Conservation (phyloP, 2,113 vertebrate species). For the Chiloscyllium plagiosum region DNA sequence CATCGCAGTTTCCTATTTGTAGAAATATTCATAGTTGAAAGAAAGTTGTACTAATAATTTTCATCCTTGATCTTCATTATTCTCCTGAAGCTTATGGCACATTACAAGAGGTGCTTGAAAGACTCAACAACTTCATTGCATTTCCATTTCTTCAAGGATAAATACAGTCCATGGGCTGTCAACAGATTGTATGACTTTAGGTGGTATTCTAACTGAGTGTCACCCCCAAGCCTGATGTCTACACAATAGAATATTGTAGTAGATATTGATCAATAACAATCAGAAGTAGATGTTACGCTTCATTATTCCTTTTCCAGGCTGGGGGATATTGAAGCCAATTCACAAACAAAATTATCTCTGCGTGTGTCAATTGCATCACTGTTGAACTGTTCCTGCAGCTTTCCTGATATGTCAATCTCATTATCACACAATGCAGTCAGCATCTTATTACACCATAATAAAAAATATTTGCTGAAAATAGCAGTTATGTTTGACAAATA, state of each 20-base stretch:
- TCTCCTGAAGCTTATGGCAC: neutral
- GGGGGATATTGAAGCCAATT: neutral
- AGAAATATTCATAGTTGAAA: neutral
- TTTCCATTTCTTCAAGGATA: neutral
- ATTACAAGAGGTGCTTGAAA: neutral
- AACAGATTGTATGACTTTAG: neutral
- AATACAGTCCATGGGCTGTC: neutral
- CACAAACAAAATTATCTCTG: neutral
- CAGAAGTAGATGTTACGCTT: neutral
- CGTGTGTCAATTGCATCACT: neutral
- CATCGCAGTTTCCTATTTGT: neutral
- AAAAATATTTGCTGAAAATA: neutral
- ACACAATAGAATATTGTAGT: neutral
- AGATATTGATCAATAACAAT: neutral
- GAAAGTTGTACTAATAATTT: neutral
- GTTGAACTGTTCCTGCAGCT: neutral
- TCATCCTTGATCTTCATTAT: neutral
- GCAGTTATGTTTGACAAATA: neutral
- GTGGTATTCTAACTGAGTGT: neutral
- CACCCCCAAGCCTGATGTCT: neutral
- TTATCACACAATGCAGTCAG: neutral
- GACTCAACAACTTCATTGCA: neutral
- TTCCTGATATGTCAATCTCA: neutral
- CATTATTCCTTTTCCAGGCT: neutral
- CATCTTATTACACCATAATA: neutral